Evolutionary conservation across 1,140 invertebrate species (phyloP).

Genomic region (Cataglyphis hispanica): DNA sequence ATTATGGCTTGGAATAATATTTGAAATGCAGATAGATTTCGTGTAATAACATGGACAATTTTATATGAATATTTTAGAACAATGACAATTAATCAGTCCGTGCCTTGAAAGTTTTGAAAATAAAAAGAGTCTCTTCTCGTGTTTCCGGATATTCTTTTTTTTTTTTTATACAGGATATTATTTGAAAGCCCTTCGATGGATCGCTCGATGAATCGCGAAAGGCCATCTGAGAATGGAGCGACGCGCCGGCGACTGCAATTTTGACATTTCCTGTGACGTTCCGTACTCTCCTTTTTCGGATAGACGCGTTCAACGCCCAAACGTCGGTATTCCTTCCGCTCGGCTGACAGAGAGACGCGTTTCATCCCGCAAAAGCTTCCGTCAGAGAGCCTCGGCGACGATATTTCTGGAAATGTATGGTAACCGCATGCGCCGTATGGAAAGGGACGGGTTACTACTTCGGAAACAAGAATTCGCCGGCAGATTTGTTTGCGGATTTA

Average conservation of each 20-base stretch:
- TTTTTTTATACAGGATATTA: not conserved
- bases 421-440: slow-evolving; percentile 36
- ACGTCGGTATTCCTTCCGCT: slow-evolving; percentile 25
- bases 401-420: slow-evolving; percentile 46
- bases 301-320: not conserved
- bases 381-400: not conserved
- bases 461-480: slow-evolving; percentile 52
- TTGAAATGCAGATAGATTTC: not conserved
- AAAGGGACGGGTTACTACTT: slow-evolving; percentile 5
- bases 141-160: slow-evolving; percentile 11
- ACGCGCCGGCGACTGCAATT: not conserved
- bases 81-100: not conserved
- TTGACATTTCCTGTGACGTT: not conserved
- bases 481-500: slow-evolving; percentile 61
- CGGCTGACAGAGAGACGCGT: slow-evolving; percentile 11
- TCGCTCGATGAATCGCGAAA: not conserved
- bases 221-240: not conserved
- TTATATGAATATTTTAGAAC: not conserved
- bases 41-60: not conserved
- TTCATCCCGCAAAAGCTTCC: slow-evolving; percentile 7
- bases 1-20: not conserved
- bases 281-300: not conserved
- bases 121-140: not conserved
- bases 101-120: not conserved
- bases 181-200: slow-evolving; percentile 13